Evolutionary conservation across 2,113 vertebrate genomes (phyloP).

Genomic region (Tragelaphus strepsiceros): DNA sequence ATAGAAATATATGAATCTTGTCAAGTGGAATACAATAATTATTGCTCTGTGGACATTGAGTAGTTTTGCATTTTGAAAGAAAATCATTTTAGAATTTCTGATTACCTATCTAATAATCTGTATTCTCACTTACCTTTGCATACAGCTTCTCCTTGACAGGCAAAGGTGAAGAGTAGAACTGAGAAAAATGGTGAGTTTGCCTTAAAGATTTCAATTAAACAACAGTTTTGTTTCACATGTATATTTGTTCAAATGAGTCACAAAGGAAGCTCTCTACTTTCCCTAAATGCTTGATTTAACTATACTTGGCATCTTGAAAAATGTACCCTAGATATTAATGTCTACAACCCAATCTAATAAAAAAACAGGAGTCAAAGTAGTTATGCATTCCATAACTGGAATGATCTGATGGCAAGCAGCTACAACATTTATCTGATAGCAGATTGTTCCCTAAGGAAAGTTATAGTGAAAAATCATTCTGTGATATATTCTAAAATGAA

Average conservation of each 20-base stretch:
- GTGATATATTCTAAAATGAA: slow-evolving; percentile 5
- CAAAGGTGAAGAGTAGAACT: not conserved
- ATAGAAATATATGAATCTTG: not conserved
- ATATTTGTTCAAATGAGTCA: not conserved
- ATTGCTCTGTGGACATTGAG: not conserved
- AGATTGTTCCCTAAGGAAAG: not conserved
- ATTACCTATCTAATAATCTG: not conserved
- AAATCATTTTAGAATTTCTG: not conserved
- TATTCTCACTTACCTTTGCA: not conserved
- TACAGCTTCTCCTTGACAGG: not conserved
- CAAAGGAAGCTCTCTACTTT: not conserved
- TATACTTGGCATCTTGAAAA: not conserved
- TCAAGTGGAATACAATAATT: not conserved
- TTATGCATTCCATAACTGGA: not conserved
- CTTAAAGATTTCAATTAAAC: not conserved
- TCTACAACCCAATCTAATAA: not conserved
- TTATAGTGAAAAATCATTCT: not conserved
- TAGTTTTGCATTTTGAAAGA: not conserved
- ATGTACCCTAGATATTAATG: not conserved
- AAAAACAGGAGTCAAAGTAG: not conserved
- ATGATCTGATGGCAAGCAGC: not conserved
- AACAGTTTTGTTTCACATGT: not conserved
- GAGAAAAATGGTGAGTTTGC: not conserved
- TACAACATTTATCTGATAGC: not conserved
- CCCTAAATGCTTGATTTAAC: not conserved